Evolutionary conservation across 2,888 invertebrate genomes (phyloP).

Genomic region (Mycalesis mineus): DNA sequence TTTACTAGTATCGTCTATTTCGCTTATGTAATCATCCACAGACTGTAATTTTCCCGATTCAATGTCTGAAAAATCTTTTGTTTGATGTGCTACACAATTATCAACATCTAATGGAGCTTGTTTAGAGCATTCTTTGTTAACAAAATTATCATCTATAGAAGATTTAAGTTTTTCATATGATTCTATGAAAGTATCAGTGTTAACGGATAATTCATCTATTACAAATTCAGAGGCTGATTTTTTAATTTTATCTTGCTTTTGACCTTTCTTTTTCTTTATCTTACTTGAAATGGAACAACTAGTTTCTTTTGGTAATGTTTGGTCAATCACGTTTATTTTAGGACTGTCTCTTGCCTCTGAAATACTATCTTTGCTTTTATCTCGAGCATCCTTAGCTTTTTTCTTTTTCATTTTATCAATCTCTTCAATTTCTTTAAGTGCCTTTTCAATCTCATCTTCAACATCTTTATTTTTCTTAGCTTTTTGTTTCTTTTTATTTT

Average conservation of each 20-base stretch:
- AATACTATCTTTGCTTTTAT: slow-evolving; percentile 42
- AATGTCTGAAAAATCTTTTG: neutral
- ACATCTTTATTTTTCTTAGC: slow-evolving; percentile 52
- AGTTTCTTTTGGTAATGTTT: slow-evolving; percentile 34
- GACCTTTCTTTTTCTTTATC: slow-evolving; percentile 38
- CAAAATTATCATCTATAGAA: neutral
- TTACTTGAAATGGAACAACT: slow-evolving; percentile 12
- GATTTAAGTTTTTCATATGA: neutral
- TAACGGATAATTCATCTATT: neutral
- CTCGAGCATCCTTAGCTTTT: slow-evolving; percentile 45
- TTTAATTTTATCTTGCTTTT: slow-evolving; percentile 29
- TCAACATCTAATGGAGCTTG: neutral
- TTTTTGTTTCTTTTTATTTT: slow-evolving; percentile 62
- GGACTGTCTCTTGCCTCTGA: slow-evolving; percentile 21
- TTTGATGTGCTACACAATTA: neutral
- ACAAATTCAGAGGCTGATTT: slow-evolving; percentile 3
- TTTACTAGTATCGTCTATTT: neutral
- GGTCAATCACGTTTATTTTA: slow-evolving; percentile 20
- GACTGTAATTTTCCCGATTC: neutral
- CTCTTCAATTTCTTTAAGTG: slow-evolving; percentile 68
- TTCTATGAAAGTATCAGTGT: neutral
- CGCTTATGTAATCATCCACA: neutral
- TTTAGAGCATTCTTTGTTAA: neutral
- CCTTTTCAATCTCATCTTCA: slow-evolving; percentile 66
- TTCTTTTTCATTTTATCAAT: slow-evolving; percentile 59